These are phyloP conservation scores for Crocallis elinguaria DNA, from an alignment of 2,888 invertebrate genomes.

Conservation along the genomic window DNA sequence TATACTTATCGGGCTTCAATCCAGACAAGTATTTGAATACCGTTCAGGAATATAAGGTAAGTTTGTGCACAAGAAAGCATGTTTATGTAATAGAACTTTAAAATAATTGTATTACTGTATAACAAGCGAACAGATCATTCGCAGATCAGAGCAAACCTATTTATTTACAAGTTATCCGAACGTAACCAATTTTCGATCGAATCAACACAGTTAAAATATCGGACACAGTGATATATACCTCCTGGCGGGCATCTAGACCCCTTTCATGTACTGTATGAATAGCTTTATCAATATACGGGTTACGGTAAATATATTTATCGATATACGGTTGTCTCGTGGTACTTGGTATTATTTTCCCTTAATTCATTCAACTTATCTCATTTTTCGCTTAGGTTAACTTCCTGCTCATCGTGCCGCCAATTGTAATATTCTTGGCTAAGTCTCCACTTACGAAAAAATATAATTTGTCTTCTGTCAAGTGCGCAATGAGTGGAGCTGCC, in stretches of 20 bases:
- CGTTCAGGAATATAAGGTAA: slow-evolving; percentile 86
- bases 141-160: too few relatives aligned
- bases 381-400: slow-evolving; percentile 51
- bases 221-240: too few relatives aligned
- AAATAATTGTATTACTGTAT: too few relatives aligned
- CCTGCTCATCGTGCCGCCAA: slow-evolving; percentile 57
- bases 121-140: too few relatives aligned
- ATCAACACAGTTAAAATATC: too few relatives aligned
- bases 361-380: background rate
- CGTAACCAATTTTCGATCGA: too few relatives aligned
- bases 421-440: slow-evolving; percentile 63
- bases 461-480: slow-evolving; percentile 58
- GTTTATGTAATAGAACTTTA: too few relatives aligned
- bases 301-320: slow-evolving; percentile 41
- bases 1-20: slow-evolving; percentile 86
- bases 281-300: slow-evolving; percentile 47
- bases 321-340: too few relatives aligned
- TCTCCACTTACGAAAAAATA: slow-evolving; percentile 57
- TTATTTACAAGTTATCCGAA: too few relatives aligned
- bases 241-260: too few relatives aligned
- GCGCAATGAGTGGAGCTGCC: slow-evolving; percentile 63
- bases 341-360: background rate
- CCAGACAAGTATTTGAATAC: slow-evolving; percentile 85
- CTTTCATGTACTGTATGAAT: background rate
- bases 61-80: too few relatives aligned